phyloP scores from a whole-genome alignment of 1,140 invertebrate species.

The Fopius arisanus region DNA sequence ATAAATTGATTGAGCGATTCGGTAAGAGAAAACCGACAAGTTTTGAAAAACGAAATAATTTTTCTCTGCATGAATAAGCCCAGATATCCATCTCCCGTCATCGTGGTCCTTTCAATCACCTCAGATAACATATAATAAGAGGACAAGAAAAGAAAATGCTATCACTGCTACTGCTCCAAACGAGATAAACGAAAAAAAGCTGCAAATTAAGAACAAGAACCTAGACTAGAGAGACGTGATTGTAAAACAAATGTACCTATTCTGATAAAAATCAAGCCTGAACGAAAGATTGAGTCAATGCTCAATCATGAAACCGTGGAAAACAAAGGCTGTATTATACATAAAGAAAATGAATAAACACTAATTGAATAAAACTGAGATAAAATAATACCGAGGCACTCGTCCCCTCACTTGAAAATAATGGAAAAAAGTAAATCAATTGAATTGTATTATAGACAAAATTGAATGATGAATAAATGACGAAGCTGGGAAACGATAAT shows the following conservation, averaged over 20 bases:
- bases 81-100: constrained; percentile 27
- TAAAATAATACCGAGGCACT: constrained; percentile 44
- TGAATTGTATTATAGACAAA: constrained; percentile 20
- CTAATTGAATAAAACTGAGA: constrained; percentile 11
- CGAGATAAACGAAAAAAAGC: constrained; percentile 25
- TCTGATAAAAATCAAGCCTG: constrained; percentile 36
- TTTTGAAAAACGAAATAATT: neutral
- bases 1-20: no score
- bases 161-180: constrained; percentile 33
- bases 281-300: constrained; percentile 28
- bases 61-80: neutral
- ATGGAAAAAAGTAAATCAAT: constrained; percentile 21
- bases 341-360: constrained; percentile 36
- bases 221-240: constrained; percentile 34
- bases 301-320: constrained; percentile 24
- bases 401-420: constrained; percentile 39
- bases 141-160: constrained; percentile 16
- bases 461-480: constrained; percentile 16
- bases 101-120: constrained; percentile 27
- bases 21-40: no score
- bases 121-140: constrained; percentile 15
- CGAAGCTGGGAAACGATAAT: constrained; percentile 18
- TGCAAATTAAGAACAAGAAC: constrained; percentile 28
- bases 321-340: constrained; percentile 29
- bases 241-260: constrained; percentile 45